These are phyloP conservation scores for Bursaphelenchus mucronatus DNA, from an alignment of 1,140 invertebrate species.

Conservation along the genomic window DNA sequence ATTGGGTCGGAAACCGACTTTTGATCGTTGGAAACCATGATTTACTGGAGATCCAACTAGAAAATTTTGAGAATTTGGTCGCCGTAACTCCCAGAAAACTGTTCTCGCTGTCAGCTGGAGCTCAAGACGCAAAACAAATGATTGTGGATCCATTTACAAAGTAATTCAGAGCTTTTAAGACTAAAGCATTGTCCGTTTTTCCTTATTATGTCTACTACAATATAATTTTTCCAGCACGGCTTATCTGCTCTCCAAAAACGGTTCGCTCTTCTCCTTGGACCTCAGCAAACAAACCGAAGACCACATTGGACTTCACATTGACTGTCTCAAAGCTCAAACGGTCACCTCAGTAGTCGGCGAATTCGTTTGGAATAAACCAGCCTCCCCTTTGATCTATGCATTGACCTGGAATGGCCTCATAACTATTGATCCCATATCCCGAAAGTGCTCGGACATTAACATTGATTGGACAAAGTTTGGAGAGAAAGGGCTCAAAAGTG, in stretches of 20 bases:
- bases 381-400: constrained; percentile 55
- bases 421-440: constrained; percentile 25
- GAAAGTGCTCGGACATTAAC: constrained; percentile 52
- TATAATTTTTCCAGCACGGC: constrained; percentile 45
- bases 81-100: constrained; percentile 48
- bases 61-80: constrained; percentile 43
- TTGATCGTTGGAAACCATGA: constrained; percentile 53
- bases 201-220: not conserved
- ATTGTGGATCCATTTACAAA: constrained; percentile 59
- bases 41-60: constrained; percentile 49
- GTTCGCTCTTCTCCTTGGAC: constrained; percentile 53
- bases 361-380: constrained; percentile 53
- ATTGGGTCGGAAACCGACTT: constrained; percentile 57
- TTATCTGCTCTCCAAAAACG: constrained; percentile 58
- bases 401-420: constrained; percentile 59
- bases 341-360: constrained; percentile 59
- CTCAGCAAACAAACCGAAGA: constrained; percentile 42
- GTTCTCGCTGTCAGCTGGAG: constrained; percentile 52
- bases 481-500: constrained; percentile 55
- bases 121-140: constrained; percentile 59
- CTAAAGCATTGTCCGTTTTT: not conserved
- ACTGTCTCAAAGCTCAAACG: constrained; percentile 53
- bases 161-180: constrained; percentile 24
- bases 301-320: constrained; percentile 44
- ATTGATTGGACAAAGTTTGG: constrained; percentile 57